Percentiles rank a stretch among this genome's conserved stretches.
These are phyloP conservation scores for Parambassis ranga DNA, from an alignment of 2,797 vertebrate species.

Conservation along the genomic window DNA sequence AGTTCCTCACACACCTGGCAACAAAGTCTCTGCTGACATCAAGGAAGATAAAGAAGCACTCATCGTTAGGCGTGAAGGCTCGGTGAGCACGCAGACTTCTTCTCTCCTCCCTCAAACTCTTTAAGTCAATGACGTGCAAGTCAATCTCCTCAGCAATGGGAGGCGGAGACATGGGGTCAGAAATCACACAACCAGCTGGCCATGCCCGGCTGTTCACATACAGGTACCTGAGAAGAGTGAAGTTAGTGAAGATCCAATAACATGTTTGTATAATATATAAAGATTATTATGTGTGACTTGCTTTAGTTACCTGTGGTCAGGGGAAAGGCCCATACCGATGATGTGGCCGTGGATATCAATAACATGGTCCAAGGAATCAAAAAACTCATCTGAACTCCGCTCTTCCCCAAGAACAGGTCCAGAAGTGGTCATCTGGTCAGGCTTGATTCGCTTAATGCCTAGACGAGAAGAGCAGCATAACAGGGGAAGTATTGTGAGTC, in stretches of 20 bases:
- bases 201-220: conserved; percentile 97
- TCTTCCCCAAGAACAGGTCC: conserved; percentile 94
- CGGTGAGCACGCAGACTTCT: conserved; percentile 90
- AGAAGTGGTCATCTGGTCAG: conserved; percentile 94
- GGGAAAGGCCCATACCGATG: conserved; percentile 97
- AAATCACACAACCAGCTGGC: conserved; percentile 90
- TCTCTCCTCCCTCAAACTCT: conserved; percentile 92
- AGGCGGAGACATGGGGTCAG: conserved; percentile 93
- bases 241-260: too few species aligned
- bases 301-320: conserved; percentile 90
- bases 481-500: background rate
- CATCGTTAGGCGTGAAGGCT: conserved; percentile 94
- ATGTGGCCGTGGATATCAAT: conserved; percentile 97
- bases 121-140: conserved; percentile 93
- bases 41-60: conserved; percentile 98
- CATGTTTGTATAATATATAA: too few species aligned
- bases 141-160: conserved; percentile 97
- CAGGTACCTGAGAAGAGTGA: conserved; percentile 83
- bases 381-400: conserved; percentile 90
- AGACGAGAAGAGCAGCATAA: conserved; percentile 1
- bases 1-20: conserved; percentile 91
- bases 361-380: conserved; percentile 93
- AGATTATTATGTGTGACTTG: background rate
- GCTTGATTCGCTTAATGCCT: conserved; percentile 96
- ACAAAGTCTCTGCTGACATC: conserved; percentile 97